phyloP scores from a whole-genome alignment of 2,113 vertebrate species.

The Vimba vimba region DNA sequence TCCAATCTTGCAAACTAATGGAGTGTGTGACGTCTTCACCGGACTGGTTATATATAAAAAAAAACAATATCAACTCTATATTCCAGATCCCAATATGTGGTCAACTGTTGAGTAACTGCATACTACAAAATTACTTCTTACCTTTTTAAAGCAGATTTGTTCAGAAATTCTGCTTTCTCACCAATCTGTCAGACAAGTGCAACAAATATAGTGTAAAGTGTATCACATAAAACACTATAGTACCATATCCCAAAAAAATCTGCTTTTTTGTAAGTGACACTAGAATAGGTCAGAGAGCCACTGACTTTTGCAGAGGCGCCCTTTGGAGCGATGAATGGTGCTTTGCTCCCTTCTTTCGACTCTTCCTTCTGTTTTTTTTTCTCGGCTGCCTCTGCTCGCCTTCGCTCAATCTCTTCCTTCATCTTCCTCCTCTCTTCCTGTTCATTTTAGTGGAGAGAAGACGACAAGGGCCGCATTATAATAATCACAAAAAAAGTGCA shows the following conservation, averaged over 20 bases:
- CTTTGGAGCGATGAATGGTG: constrained; percentile 88
- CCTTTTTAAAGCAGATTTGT: constrained; percentile 93
- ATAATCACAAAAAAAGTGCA: background rate
- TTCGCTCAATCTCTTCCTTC: constrained; percentile 95
- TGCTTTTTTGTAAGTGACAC: background rate
- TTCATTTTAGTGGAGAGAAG: background rate
- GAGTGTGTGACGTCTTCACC: constrained; percentile 81
- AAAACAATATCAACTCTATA: background rate
- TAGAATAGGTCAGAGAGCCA: background rate
- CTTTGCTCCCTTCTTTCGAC: constrained; percentile 78
- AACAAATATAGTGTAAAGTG: background rate
- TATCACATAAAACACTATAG: background rate
- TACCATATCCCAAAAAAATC: background rate
- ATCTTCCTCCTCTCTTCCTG: constrained; percentile 94
- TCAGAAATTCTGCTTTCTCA: constrained; percentile 92
- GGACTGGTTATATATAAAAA: constrained; percentile 66
- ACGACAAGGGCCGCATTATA: constrained; percentile 9
- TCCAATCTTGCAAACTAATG: constrained; percentile 91
- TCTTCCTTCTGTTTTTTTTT: constrained; percentile 93
- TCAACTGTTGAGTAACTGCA: background rate
- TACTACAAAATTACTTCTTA: constrained; percentile 64
- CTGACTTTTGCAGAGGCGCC: constrained; percentile 90
- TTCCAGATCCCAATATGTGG: background rate
- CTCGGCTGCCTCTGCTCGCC: constrained; percentile 94
- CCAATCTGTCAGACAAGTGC: constrained; percentile 82